Conservation (phyloP, 2,113 vertebrate genomes). For the Peromyscus leucopus region DNA sequence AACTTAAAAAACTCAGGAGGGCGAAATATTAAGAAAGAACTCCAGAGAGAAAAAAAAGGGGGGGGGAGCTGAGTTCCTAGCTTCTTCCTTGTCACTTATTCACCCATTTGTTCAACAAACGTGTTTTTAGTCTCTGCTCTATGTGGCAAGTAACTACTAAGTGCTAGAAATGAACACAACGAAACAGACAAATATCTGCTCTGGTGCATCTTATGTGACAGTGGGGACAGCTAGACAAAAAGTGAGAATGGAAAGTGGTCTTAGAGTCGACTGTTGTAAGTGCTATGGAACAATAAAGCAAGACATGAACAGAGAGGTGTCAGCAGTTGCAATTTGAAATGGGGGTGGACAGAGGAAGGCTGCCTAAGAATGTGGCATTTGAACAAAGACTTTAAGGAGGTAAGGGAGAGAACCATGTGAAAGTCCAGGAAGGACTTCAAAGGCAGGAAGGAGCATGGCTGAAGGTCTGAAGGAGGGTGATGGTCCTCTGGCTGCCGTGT, state of each 20-base stretch:
- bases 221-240: background rate
- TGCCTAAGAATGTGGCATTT: background rate
- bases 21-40: slow-evolving; percentile 45
- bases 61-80: background rate
- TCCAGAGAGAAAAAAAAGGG: slow-evolving; percentile 3
- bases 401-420: background rate
- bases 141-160: slow-evolving; percentile 24
- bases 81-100: slow-evolving; percentile 18
- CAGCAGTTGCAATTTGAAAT: slow-evolving; percentile 41
- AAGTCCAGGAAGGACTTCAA: background rate
- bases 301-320: background rate
- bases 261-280: slow-evolving; percentile 23
- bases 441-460: background rate
- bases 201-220: slow-evolving; percentile 29
- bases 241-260: slow-evolving; percentile 1
- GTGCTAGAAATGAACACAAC: background rate
- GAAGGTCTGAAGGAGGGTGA: background rate
- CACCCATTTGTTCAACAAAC: background rate
- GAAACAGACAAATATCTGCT: slow-evolving; percentile 30
- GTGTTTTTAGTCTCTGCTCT: slow-evolving; percentile 1
- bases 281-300: background rate
- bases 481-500: background rate
- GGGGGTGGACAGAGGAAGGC: background rate
- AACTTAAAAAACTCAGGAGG: slow-evolving; percentile 52
- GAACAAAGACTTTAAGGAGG: slow-evolving; percentile 25